Percentiles rank a stretch among this genome's conserved stretches.
Conservation (phyloP, 2,113 vertebrate genomes). For the Corvus cornix region DNA sequence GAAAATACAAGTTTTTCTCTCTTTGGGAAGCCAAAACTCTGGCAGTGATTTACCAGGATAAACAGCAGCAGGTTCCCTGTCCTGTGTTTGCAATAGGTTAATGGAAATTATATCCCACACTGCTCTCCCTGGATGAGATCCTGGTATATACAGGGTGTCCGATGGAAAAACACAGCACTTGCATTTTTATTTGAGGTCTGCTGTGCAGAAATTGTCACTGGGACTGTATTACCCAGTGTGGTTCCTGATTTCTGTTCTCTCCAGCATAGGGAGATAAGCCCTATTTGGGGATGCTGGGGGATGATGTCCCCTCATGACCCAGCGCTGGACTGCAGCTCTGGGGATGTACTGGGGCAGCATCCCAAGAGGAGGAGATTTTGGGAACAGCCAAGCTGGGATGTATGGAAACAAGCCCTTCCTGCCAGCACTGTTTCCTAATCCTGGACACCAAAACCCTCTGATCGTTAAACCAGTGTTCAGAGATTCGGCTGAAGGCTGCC, state of each 20-base stretch:
- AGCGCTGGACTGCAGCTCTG: neutral
- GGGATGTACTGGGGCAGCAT: neutral
- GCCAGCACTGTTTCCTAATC: slow-evolving; percentile 37
- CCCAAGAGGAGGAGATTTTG: slow-evolving; percentile 8
- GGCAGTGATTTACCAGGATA: neutral
- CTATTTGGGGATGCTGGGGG: neutral
- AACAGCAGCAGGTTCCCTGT: neutral
- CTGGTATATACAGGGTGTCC: rapidly evolving
- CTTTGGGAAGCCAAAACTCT: neutral
- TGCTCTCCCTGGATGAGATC: neutral
- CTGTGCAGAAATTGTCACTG: neutral
- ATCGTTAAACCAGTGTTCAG: neutral
- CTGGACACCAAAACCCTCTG: slow-evolving; percentile 6
- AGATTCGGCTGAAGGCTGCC: slow-evolving; percentile 14
- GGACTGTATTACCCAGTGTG: neutral
- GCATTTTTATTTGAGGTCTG: neutral
- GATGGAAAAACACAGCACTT: neutral
- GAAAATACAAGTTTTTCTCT: neutral
- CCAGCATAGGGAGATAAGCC: neutral
- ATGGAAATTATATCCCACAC: neutral
- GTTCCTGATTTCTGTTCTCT: neutral
- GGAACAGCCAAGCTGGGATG: neutral
- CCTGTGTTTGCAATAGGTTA: neutral
- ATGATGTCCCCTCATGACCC: neutral
- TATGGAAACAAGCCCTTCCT: slow-evolving; percentile 30